Evolutionary conservation across 2,113 vertebrate species (phyloP).

Genomic region (Pterocles burchelli): DNA sequence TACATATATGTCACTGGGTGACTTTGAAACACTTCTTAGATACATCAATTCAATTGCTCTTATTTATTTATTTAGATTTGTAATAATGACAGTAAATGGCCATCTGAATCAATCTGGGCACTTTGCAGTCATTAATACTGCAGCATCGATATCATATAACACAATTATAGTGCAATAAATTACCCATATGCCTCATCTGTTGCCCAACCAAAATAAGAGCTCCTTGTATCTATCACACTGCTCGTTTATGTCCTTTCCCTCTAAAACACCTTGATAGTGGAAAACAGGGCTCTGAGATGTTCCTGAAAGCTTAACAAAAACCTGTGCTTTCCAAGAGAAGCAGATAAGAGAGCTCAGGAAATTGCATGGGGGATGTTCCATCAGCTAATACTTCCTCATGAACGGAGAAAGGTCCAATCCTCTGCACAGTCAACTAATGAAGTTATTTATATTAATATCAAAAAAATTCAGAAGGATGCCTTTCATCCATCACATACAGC

Average conservation of each 20-base stretch:
- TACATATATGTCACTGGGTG: constrained; percentile 46
- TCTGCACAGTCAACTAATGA: neutral
- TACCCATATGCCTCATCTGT: constrained; percentile 51
- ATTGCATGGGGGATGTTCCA: neutral
- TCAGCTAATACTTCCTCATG: neutral
- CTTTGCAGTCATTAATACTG: constrained; percentile 73
- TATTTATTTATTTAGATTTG: constrained; percentile 73
- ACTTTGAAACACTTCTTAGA: constrained; percentile 49
- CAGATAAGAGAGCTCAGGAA: neutral
- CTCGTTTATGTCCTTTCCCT: constrained; percentile 12
- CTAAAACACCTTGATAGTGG: constrained; percentile 1
- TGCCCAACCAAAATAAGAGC: constrained; percentile 45
- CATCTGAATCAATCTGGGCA: constrained; percentile 69
- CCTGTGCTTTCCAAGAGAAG: neutral
- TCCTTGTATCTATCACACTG: neutral
- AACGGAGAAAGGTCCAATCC: neutral
- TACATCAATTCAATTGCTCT: constrained; percentile 6
- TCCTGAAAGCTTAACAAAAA: constrained; percentile 17
- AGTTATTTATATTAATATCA: neutral
- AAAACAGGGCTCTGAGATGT: neutral
- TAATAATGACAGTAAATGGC: constrained; percentile 69
- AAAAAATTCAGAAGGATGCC: neutral
- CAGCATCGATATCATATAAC: constrained; percentile 67
- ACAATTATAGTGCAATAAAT: constrained; percentile 58
- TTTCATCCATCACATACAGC: neutral